Percentiles rank a stretch among this genome's conserved stretches.
phyloP scores from a whole-genome alignment of 2,113 vertebrate species.

The Boulengeromyrus knoepffleri region DNA sequence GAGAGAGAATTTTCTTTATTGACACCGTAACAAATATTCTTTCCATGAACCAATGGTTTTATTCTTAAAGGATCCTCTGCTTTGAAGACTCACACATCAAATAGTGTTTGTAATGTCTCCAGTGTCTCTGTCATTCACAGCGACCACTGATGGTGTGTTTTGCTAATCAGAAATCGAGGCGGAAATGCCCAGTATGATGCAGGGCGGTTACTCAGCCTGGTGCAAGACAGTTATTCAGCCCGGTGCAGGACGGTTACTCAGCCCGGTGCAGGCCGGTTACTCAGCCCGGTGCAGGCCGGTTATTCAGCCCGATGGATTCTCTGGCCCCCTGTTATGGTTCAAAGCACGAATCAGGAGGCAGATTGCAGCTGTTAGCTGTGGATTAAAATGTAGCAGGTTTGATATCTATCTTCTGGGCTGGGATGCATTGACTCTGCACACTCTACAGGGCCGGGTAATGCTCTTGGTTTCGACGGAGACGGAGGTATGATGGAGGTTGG shows the following conservation, averaged over 20 bases:
- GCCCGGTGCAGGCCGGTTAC: rapidly evolving
- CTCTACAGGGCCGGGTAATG: not conserved
- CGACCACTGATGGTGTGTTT: not conserved
- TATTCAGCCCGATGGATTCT: not conserved
- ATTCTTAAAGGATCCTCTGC: not conserved
- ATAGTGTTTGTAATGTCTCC: not conserved
- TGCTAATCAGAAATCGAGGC: slow-evolving; percentile 36
- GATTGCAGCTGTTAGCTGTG: slow-evolving; percentile 2
- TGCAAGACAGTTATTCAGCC: no score
- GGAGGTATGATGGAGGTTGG: not conserved
- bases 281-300: rapidly evolving
- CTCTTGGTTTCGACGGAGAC: not conserved
- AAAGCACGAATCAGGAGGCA: slow-evolving; percentile 5
- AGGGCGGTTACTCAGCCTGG: no score
- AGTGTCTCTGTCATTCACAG: not conserved
- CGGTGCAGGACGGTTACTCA: no score
- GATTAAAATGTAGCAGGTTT: slow-evolving; percentile 20
- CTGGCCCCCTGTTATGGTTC: not conserved
- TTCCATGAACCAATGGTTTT: not conserved
- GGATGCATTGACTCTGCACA: not conserved
- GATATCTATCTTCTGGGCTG: slow-evolving; percentile 1
- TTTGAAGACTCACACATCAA: not conserved
- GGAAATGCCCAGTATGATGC: not conserved
- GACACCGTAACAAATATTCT: not conserved
- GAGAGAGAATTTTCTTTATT: not conserved